Percentiles rank a stretch among this genome's conserved stretches.
phyloP scores from a whole-genome alignment of 1,140 invertebrate genomes.

The Papilio helenus region DNA sequence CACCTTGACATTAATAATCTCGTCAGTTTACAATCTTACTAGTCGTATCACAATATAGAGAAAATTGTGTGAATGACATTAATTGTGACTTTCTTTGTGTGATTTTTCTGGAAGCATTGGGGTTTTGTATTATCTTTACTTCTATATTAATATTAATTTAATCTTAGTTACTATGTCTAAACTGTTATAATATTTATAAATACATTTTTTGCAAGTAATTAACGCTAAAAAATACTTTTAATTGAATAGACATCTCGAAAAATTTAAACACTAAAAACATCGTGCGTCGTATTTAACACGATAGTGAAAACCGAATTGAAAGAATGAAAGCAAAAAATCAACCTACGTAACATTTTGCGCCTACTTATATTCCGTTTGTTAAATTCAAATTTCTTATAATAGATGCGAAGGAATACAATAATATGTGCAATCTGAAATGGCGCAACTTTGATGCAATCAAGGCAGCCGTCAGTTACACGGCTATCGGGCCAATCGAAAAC shows the following conservation, averaged over 20 bases:
- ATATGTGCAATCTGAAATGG: not conserved
- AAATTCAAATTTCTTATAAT: not conserved
- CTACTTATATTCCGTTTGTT: not conserved
- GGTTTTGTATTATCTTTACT: constrained; percentile 27
- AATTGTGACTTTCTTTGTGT: too few species aligned
- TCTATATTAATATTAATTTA: not conserved
- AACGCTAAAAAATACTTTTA: not conserved
- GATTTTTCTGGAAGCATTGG: not conserved
- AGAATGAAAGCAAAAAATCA: not conserved
- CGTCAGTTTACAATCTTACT: too few species aligned
- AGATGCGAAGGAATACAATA: constrained; percentile 13
- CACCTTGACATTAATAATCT: too few species aligned
- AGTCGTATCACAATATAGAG: too few species aligned
- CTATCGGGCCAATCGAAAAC: constrained; percentile 54
- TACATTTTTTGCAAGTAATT: not conserved
- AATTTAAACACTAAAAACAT: not conserved
- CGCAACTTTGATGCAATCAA: constrained; percentile 43
- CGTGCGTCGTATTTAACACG: not conserved
- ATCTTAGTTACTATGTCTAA: not conserved
- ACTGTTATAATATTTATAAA: not conserved
- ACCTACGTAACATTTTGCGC: not conserved
- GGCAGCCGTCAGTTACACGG: constrained; percentile 54
- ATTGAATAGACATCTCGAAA: not conserved
- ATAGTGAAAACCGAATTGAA: not conserved
- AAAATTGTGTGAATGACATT: too few species aligned